Base-by-base conservation (phyloP, 2,113 vertebrate genomes). In the Datnioides undecimradiatus region DNA sequence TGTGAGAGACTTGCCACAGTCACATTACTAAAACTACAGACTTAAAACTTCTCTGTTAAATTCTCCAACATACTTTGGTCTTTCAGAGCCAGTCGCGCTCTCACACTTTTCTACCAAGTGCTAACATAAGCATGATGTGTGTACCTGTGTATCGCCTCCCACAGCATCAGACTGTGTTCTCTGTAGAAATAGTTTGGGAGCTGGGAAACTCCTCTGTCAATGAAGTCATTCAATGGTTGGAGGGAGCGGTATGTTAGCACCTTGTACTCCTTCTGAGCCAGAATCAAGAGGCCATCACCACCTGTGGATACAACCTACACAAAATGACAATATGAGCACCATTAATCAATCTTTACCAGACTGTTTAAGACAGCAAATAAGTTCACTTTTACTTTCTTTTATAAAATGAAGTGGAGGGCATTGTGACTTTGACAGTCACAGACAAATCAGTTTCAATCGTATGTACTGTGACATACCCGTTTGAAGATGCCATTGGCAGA, bases 401-500 rank as follows among this genome's bases (percentile, higher is more conserved):
- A 19, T 29, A 23, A 38, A 3, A 31, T 41, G 6, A 31, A 33
- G 17, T 40, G 55, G 27, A 25, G 19, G 9, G 27, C 38, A 29
- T n/a, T 2, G 38, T 46, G 14, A 43, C 19, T 14, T 41, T 11
- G 43, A 34, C 10, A 23, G 10, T 29, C 6, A 11, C 14, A 21
- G 6, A 10, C 1, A 8, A 40, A 21, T 25, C 52, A 34, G 25
- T 21, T 10, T 7, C 6, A 41, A 33, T 34, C 2, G 34, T 34
- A 46, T 33, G 6, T 11, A 12, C 25, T 21, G 11, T 29, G 12
- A 36, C 77, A 36, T 16, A 94, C 95, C 88, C 67, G 85, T 79
- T 94, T 93, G 68, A 95, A 95, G 86, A 94, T 92, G 68, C 95
- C 94, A 2, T 90, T 19, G 3, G 72, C 0, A 1, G 94, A 94